Conservation (phyloP, 92 coral and sea anemone genomes). For the Bergia sp. region DNA sequence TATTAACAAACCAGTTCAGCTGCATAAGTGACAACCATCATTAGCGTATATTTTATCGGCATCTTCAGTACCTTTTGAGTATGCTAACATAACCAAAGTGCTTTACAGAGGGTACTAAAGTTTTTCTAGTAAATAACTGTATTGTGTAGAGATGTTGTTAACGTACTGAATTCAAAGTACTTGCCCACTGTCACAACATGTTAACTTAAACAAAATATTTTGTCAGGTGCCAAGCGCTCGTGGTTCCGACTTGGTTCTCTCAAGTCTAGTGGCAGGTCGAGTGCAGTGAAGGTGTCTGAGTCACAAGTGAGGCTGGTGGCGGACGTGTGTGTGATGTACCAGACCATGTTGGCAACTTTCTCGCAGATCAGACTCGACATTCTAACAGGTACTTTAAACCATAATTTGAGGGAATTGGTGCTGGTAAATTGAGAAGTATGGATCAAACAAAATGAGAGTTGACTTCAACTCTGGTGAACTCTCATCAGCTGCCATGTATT, state of each 20-base stretch:
- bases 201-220: background rate
- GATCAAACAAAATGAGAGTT: background rate
- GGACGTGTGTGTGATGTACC: constrained; percentile 94
- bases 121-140: background rate
- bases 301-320: constrained; percentile 76
- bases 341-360: constrained; percentile 81
- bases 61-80: too few relatives aligned
- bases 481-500: background rate
- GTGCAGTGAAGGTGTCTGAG: constrained; percentile 64
- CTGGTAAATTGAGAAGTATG: background rate
- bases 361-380: constrained; percentile 92
- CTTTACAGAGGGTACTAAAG: background rate
- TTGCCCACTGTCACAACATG: background rate
- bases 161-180: background rate
- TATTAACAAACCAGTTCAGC: too few relatives aligned
- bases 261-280: constrained; percentile 58
- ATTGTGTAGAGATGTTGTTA: too few relatives aligned
- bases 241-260: constrained; percentile 75
- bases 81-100: too few relatives aligned
- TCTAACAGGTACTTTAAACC: constrained; percentile 71
- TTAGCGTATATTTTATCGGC: too few relatives aligned
- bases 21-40: too few relatives aligned
- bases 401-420: background rate
- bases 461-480: background rate
- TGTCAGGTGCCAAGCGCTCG: constrained; percentile 70